Percentiles rank a stretch among this genome's conserved stretches.
phyloP scores from a whole-genome alignment of 2,888 invertebrate species.

The Prosapia bicincta region DNA sequence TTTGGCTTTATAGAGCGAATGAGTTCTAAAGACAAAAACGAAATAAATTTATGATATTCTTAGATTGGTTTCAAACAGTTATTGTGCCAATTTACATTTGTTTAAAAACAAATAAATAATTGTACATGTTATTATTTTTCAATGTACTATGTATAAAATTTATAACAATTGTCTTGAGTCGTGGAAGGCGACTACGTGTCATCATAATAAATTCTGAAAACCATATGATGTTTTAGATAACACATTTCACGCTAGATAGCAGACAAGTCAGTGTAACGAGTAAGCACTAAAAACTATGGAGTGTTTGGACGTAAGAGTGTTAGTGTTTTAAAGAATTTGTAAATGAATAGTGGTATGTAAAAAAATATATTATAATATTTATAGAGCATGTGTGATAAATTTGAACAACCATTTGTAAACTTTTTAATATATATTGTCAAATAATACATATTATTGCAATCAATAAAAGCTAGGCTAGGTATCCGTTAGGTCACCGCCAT shows the following conservation, averaged over 20 bases:
- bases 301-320: background rate
- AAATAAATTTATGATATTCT: no score
- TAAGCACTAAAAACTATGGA: background rate
- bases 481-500: constrained; percentile 2
- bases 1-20: no score
- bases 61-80: no score
- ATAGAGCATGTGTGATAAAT: background rate
- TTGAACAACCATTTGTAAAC: background rate
- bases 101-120: no score
- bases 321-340: background rate
- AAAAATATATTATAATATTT: background rate
- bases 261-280: background rate
- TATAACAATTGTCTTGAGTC: background rate
- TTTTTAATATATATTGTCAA: background rate
- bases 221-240: background rate
- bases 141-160: no score
- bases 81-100: no score
- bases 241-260: background rate
- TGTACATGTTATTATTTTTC: no score
- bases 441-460: background rate
- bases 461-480: background rate
- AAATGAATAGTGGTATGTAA: background rate
- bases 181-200: background rate
- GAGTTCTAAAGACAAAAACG: no score
- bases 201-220: background rate